Evolutionary conservation across 2,888 invertebrate species (phyloP).

Genomic region (Papilio protenor): DNA sequence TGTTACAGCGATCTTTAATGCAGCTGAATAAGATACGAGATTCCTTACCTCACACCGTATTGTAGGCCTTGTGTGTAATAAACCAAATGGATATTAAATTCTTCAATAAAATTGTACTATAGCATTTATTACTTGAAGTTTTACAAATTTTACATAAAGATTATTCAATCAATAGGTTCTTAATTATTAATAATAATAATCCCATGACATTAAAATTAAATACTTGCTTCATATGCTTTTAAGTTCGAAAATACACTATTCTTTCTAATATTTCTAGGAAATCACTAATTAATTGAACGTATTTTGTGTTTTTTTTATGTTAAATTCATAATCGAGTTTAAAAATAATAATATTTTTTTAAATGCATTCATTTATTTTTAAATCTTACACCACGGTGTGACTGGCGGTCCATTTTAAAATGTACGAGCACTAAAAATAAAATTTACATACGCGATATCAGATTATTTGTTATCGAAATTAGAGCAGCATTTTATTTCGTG

Average conservation of each 20-base stretch:
- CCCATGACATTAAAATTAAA: no score
- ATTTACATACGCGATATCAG: conserved; percentile 53
- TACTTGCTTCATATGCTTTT: no score
- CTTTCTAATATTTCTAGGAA: no score
- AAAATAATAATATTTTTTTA: not conserved
- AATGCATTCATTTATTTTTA: conserved; percentile 22
- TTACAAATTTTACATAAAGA: no score
- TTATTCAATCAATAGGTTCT: no score
- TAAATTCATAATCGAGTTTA: no score
- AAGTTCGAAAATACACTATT: no score
- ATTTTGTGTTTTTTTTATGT: not conserved
- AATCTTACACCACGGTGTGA: conserved; percentile 48
- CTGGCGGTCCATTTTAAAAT: conserved; percentile 43
- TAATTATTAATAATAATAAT: no score
- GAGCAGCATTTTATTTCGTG: conserved; percentile 49
- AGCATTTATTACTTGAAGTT: no score
- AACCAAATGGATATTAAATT: no score
- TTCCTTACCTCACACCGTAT: conserved; percentile 57
- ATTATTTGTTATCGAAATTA: conserved; percentile 54
- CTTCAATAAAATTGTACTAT: no score
- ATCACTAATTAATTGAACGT: no score
- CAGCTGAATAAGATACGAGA: conserved; percentile 44
- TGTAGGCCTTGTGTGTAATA: conserved; percentile 45
- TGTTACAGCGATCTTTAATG: conserved; percentile 50
- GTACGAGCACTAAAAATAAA: conserved; percentile 52